Base-by-base conservation (phyloP, 2,888 invertebrate species). In the Shargacucullia verbasci region DNA sequence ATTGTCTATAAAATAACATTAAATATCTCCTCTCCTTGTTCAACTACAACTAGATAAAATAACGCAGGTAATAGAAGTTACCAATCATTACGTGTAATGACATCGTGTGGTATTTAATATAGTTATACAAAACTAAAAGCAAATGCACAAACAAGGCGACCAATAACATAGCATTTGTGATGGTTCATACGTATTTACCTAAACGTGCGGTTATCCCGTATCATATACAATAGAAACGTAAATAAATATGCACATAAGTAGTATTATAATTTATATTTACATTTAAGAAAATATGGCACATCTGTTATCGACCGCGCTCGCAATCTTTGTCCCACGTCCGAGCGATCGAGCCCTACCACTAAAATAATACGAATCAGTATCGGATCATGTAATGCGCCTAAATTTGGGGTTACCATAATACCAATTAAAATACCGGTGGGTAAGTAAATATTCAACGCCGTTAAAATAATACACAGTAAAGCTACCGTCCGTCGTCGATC, bases 341-440 rank as follows among this genome's bases (percentile, higher is more conserved):
- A 85, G 85, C 86, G 82, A 82, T 83, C 85, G 81, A 84, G 82
- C 83, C 81, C 79, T 83, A 81, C 76, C 55, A 77, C 81, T 83
- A 79, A 84, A 79, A 81, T 81, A 79, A 84, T 73, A 82, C 80
- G 75, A 84, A 81, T 82, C 81, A 83, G 80, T 82, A 84, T 82
- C 80, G 80, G 81, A 80, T 82, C 76, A 81, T 79, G 72, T 82
- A 83, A 86, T 90, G 88, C 87, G 86, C 87, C 86, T 85, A 84
- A 88, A 87, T 89, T 90, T 89, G 71, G 84, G 84, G 85, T 85
- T 81, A 84, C 80, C 85, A 86, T 89, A 90, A 91, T 91, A 92
- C 93, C 93, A 94, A 94, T 94, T 91, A 93, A 88, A 90, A 91
- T 92, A 93, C 90, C 93, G 93, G 93, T 93, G 93, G 93, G 93